phyloP scores from a whole-genome alignment of 2,113 vertebrate species.

The Chitala chitala region DNA sequence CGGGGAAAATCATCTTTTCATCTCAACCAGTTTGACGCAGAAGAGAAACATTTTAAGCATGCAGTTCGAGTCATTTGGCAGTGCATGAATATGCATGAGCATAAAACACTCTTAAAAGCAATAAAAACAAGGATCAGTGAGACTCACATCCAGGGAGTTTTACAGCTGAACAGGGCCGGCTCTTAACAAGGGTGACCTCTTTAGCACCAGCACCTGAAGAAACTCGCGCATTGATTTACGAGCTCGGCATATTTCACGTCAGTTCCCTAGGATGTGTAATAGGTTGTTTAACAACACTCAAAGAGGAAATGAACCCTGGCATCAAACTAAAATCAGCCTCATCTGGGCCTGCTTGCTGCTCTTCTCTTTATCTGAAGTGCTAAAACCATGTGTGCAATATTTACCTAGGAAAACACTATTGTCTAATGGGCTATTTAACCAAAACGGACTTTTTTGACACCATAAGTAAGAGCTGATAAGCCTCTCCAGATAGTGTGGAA shows the following conservation, averaged over 20 bases:
- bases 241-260: constrained; percentile 71
- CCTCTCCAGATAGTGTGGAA: constrained; percentile 7
- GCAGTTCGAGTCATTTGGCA: neutral
- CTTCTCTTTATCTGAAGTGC: constrained; percentile 82
- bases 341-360: constrained; percentile 88
- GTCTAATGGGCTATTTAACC: constrained; percentile 35
- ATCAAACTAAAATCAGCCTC: constrained; percentile 86
- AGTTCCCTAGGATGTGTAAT: constrained; percentile 91
- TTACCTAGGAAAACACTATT: constrained; percentile 61
- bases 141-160: neutral
- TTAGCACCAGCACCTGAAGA: constrained; percentile 58
- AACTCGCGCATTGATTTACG: constrained; percentile 79
- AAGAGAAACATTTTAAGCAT: neutral
- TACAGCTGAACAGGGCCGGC: neutral
- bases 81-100: neutral
- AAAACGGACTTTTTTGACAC: constrained; percentile 27
- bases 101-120: neutral
- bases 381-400: constrained; percentile 87
- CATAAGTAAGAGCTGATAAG: constrained; percentile 18
- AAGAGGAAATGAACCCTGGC: constrained; percentile 98
- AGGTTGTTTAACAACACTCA: constrained; percentile 92
- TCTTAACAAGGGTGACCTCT: constrained; percentile 36
- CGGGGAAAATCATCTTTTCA: neutral
- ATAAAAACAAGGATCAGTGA: neutral
- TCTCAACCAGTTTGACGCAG: neutral